Evolutionary conservation across 2,888 invertebrate genomes (phyloP), one percentile per base, ranked within the genome.

Genomic region (Odontocerum albicorne): DNA sequence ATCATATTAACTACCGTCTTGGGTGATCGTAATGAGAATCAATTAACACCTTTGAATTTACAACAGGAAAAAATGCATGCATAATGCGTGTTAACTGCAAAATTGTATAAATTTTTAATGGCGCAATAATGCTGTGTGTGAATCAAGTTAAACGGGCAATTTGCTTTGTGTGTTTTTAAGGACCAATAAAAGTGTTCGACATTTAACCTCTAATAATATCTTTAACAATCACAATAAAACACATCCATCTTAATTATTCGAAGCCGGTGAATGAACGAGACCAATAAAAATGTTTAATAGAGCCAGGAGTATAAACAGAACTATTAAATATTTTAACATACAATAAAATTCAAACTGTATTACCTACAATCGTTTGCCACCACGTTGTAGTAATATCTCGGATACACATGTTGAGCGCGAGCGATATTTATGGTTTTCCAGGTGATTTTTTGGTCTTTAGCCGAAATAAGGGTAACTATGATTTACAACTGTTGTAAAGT

Each of bases 311-410:
- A 54, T 58, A 54, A 54, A 58, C 49, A 45, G 44, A 54, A 40
- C 58, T 50, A 45, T 54, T 54, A 54, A 54, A 54, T 49, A 54
- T 54, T 54, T 54, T 45, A 58, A 58, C 58, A 51, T 58, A 51
- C 49, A 58, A 58, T 58, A 58, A 58, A 55, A 58, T 44, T 45
- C 38, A 55, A 44, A 45, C 15, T 15, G 33, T 33, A 39, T 35
- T 27, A 17, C 33, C 19, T 12, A 20, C 45, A 44, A 44, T 44
- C 19, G 33, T 19, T 45, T 31, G n/a, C 31, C 40, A 42, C 21
- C 15, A 31, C 27, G n/a, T 27, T 31, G 27, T 10, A 31, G 31
- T 31, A 31, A 43, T 31, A 43, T 22, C 43, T 42, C 22, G 20
- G 40, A 42, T 12, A 44, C 31, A 4, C 3, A 10, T 42, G 22